Base-by-base conservation (phyloP, 2,888 invertebrate species). In the Euclidia mi region DNA sequence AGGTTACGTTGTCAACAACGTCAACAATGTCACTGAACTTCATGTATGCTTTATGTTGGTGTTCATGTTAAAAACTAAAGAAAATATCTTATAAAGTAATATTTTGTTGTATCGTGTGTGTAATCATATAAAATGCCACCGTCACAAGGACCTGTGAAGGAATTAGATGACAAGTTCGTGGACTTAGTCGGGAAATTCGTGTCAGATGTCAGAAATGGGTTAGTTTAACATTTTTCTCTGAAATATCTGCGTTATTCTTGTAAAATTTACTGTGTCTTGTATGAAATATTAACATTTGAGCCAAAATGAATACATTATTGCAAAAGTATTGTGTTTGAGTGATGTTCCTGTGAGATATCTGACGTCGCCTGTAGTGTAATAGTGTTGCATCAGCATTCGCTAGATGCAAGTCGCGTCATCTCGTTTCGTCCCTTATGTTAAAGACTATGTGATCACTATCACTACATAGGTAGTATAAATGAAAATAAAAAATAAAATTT, bases 131-230 rank as follows among this genome's bases (percentile, higher is more conserved):
- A 40, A 63, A 88, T 88, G 88, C 65, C 82, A 12, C 76, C 82
- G 12, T 69, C 65, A 49, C 78, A 81, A 69, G 61, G 66, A 10
- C 50, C 69, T 1, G 59, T 69, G 1, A 79, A 80, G 12, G 85
- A 88, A 35, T 72, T 91, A 25, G 88, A 90, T 12, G 87, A 86
- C 14, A 90, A 89, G 68, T 80, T 84, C 44, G 67, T 83, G 1
- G 84, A 82, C 35, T 66, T 82, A 34, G 79, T 91, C 29, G 88
- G 87, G 1, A 90, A 89, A 81, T 91, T 91, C 55, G 84, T 91
- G 0, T 81, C 89, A 0, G 84, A 91, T 44, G 78, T 75, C 0
- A 77, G 44, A 53, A 73, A 61, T 70, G 89, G 91, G 94, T 94
- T 76, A 66, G 89, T 77, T 50, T 56, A 60, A 2, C 7, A 12